Base-by-base conservation (phyloP, 2,113 vertebrate genomes). In the Phaetusa simplex region DNA sequence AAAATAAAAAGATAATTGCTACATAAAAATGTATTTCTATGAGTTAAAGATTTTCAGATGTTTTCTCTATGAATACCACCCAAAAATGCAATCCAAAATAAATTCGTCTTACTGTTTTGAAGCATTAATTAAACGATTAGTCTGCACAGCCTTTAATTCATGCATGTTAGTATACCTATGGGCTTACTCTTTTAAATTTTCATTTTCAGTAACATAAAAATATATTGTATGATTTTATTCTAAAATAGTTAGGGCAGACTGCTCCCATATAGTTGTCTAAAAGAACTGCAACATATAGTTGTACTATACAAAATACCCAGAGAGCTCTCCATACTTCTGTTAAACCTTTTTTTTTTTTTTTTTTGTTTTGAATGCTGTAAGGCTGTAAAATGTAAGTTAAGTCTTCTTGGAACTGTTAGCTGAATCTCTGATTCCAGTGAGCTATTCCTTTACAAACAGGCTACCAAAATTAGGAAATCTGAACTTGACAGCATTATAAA, bases 401-500 rank as follows among this genome's bases (percentile, higher is more conserved):
- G 66, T 27, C 36, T 53, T 58, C 36, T 24, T 88, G 65, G 59
- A 80, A 69, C 55, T 88, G 52, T 45, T 78, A 85, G 59, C 32
- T 47, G 36, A 82, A 89, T 20, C 70, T 85, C 82, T 86, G 65
- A 91, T 78, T 88, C 85, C 86, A 91, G 65, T 30, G 24, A 86
- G 12, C 16, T 78, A n/a, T 43, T 92, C 61, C n/a, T 67, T 52
- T 74, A 50, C 30, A 78, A 89, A 76, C 2, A 95, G 69, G 40
- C 56, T 30, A 82, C 47, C 21, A 82, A 92, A 95, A 95, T 87
- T 80, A 83, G 55, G 59, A 93, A 86, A 83, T 47, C 27, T n/a
- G 56, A 87, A 87, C 65, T 59, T 86, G 91, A 92, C 82, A 95
- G 59, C 50, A 56, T 81, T 91, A 88, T 65, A 96, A 93, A 90